These are phyloP conservation scores for Calameuta idolon DNA, from an alignment of 2,888 invertebrate species.

Conservation along the genomic window DNA sequence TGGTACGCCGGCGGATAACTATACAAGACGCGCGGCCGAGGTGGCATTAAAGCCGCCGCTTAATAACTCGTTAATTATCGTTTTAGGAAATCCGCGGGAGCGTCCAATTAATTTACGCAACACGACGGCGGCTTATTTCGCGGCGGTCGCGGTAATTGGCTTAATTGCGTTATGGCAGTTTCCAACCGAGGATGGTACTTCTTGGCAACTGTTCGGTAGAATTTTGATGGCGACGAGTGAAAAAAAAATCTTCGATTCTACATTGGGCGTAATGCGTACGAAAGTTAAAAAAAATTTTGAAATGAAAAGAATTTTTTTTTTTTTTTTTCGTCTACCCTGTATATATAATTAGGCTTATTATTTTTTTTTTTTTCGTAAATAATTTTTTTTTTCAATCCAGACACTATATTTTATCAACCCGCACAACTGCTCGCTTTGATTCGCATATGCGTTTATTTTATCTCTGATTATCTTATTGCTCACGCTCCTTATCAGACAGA, in stretches of 20 bases:
- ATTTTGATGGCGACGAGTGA: not conserved
- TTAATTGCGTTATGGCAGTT: conserved; percentile 61
- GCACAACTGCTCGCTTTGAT: not conserved
- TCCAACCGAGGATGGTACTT: not conserved
- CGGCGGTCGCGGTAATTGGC: conserved; percentile 61
- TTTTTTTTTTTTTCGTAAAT: not conserved
- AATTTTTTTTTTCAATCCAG: not conserved
- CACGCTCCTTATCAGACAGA: conserved; percentile 14
- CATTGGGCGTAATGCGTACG: too few species aligned
- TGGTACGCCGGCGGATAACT: conserved; percentile 41
- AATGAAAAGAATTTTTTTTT: not conserved
- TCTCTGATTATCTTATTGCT: conserved; percentile 17
- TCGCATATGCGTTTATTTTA: not conserved
- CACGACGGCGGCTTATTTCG: conserved; percentile 49
- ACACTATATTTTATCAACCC: not conserved
- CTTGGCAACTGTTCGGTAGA: not conserved
- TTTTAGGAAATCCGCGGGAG: conserved; percentile 66
- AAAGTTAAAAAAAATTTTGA: too few species aligned
- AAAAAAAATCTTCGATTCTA: not conserved
- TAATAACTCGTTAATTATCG: conserved; percentile 68
- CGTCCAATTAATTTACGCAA: conserved; percentile 66
- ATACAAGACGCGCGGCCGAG: conserved; percentile 41
- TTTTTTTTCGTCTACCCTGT: not conserved
- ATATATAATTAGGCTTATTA: not conserved
- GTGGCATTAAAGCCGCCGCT: conserved; percentile 53